These are phyloP conservation scores for Brachionus plicatilis DNA, from an alignment of 1,140 invertebrate species.

Conservation along the genomic window DNA sequence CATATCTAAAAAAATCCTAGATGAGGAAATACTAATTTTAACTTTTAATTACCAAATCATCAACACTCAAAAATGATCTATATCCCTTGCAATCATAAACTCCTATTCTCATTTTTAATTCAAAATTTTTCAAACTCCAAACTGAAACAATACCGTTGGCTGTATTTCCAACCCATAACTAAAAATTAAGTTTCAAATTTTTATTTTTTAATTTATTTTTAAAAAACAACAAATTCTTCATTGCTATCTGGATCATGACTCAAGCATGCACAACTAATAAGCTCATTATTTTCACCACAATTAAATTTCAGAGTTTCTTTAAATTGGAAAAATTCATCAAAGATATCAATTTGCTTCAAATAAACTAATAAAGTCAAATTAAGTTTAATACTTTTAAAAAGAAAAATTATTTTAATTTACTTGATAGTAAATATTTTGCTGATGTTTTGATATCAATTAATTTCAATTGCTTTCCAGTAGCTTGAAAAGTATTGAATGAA, in stretches of 20 bases:
- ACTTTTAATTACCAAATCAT: background rate
- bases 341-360: background rate
- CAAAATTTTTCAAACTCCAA: slow-evolving; percentile 1
- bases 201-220: background rate
- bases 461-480: background rate
- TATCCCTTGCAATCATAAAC: background rate
- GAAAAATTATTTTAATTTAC: background rate
- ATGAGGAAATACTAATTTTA: background rate
- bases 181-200: background rate
- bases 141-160: background rate
- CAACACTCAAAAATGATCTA: slow-evolving; percentile 1
- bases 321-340: background rate
- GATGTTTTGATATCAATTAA: background rate
- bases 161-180: slow-evolving; percentile 7
- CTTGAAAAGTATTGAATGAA: background rate
- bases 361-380: background rate
- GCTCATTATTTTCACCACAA: background rate
- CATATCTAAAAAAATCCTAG: background rate
- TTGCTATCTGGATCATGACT: background rate
- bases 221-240: background rate
- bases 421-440: slow-evolving; percentile 4
- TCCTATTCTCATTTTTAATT: slow-evolving; percentile 8
- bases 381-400: background rate
- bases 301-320: background rate
- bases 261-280: background rate